Evolutionary conservation across 1,140 invertebrate genomes (phyloP).

Genomic region (Venturia canescens): DNA sequence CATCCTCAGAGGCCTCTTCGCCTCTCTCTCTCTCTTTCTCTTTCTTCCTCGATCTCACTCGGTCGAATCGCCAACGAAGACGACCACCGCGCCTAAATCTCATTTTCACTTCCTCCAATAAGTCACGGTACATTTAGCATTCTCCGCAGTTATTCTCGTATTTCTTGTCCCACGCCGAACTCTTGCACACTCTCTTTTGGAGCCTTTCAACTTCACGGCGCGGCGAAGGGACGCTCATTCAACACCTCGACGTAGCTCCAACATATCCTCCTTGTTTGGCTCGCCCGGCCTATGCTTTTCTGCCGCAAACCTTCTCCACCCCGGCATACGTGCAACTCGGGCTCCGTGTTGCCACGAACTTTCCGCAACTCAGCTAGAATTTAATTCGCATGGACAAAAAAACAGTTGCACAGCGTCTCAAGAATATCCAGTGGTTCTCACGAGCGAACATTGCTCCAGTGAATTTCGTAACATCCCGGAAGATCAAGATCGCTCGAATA

Average conservation of each 20-base stretch:
- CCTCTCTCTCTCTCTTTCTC: neutral
- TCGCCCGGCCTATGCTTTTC: conserved; percentile 50
- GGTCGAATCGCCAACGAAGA: neutral
- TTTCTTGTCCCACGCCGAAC: conserved; percentile 51
- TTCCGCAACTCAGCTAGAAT: too few species aligned
- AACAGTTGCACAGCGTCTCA: too few species aligned
- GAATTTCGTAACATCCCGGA: too few species aligned
- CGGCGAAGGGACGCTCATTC: conserved; percentile 30
- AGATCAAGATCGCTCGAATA: too few species aligned
- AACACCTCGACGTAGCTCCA: conserved; percentile 54
- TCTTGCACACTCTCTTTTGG: neutral
- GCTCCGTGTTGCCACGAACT: too few species aligned
- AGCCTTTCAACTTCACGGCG: neutral
- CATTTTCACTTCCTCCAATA: conserved; percentile 63
- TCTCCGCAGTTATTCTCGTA: conserved; percentile 61
- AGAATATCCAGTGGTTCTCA: too few species aligned
- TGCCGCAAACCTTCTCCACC: neutral
- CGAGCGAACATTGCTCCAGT: too few species aligned
- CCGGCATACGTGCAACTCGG: neutral
- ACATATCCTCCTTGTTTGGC: conserved; percentile 29
- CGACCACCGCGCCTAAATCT: conserved; percentile 56
- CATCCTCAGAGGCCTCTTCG: neutral
- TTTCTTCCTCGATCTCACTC: neutral
- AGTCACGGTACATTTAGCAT: conserved; percentile 65
- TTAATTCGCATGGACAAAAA: too few species aligned